Percentiles rank a stretch among this genome's conserved stretches.
These are phyloP conservation scores for Oxytorus armatus DNA, from an alignment of 2,888 invertebrate genomes.

Conservation along the genomic window DNA sequence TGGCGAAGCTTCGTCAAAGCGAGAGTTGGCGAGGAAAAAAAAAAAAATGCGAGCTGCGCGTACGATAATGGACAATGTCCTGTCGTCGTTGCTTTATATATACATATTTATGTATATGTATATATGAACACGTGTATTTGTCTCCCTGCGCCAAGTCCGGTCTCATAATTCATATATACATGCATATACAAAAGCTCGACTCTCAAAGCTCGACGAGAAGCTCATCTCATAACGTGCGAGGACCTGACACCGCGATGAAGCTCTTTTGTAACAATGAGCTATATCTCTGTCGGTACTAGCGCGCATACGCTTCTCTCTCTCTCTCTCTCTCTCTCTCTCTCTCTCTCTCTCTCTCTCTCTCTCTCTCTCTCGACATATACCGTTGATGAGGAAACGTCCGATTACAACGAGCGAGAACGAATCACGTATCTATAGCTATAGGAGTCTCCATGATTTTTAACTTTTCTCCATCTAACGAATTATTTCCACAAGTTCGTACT, in stretches of 20 bases:
- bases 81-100: conserved; percentile 71
- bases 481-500: conserved; percentile 8
- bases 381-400: conserved; percentile 83
- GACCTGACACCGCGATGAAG: conserved; percentile 78
- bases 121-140: not conserved
- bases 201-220: conserved; percentile 26
- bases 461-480: conserved; percentile 32
- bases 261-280: conserved; percentile 68
- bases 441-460: not conserved
- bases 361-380: conserved; percentile 39
- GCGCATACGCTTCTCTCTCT: too few species aligned
- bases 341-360: conserved; percentile 25
- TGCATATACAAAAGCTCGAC: conserved; percentile 14
- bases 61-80: conserved; percentile 83
- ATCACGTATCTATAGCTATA: not conserved
- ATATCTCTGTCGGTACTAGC: too few species aligned
- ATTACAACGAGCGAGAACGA: conserved; percentile 76
- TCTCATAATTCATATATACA: conserved; percentile 30
- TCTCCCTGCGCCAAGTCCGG: conserved; percentile 74
- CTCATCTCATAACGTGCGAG: conserved; percentile 69
- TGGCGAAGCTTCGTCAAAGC: not conserved
- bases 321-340: conserved; percentile 30
- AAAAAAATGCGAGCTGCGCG: conserved; percentile 59
- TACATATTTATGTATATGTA: conserved; percentile 25
- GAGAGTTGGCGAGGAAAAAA: conserved; percentile 3